Conservation (phyloP, 2,113 vertebrate species). For the Nothocercus nigrocapillus region DNA sequence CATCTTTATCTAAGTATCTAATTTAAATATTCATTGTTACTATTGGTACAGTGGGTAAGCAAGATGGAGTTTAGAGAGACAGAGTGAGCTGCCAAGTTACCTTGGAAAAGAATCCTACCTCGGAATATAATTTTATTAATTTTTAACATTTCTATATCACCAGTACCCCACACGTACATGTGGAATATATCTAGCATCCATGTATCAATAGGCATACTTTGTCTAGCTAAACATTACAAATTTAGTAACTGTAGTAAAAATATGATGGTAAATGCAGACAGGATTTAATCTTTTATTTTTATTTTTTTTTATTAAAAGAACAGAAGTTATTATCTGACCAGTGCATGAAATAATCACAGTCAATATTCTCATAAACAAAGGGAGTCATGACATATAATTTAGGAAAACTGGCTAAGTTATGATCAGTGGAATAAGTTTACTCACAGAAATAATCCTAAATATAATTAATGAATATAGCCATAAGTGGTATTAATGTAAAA, state of each 20-base stretch:
- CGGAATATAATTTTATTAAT: not conserved
- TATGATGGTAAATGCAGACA: not conserved
- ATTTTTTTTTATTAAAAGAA: not conserved
- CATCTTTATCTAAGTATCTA: not conserved
- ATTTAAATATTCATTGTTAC: not conserved
- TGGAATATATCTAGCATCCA: not conserved
- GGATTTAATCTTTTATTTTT: not conserved
- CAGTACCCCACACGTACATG: not conserved
- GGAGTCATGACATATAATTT: not conserved
- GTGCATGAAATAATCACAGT: not conserved
- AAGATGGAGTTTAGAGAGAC: not conserved
- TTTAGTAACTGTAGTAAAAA: not conserved
- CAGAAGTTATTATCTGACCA: not conserved
- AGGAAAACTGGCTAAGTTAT: not conserved
- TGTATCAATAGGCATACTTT: not conserved
- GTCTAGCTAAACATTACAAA: not conserved
- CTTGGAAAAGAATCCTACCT: not conserved
- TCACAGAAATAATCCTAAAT: conserved; percentile 22
- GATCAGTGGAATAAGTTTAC: conserved; percentile 5
- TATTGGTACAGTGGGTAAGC: not conserved
- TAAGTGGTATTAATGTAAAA: conserved; percentile 29
- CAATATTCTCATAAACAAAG: not conserved
- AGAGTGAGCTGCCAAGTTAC: not conserved
- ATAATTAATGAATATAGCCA: conserved; percentile 11
- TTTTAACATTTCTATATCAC: not conserved